These are phyloP conservation scores for Propithecus coquereli DNA, from an alignment of 2,113 vertebrate species.

Conservation along the genomic window DNA sequence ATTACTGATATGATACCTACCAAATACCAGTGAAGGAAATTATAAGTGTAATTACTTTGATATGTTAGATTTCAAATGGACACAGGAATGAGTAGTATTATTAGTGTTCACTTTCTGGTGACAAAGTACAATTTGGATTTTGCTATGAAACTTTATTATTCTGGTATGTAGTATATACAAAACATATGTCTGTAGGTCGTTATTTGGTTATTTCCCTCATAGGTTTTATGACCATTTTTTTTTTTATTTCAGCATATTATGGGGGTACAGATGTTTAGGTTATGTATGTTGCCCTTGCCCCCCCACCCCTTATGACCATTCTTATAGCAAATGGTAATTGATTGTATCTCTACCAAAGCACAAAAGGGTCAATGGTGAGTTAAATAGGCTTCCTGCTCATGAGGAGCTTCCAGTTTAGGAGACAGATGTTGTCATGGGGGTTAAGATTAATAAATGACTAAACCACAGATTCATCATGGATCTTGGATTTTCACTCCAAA, in stretches of 20 bases:
- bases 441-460: conserved; percentile 18
- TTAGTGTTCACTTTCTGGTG: not conserved
- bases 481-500: conserved; percentile 18
- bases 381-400: not conserved
- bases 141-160: not conserved
- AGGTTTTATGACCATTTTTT: not conserved
- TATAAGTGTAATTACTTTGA: not conserved
- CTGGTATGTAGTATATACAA: not conserved
- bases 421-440: not conserved
- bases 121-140: not conserved
- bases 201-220: not conserved
- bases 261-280: too few species aligned
- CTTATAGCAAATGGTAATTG: not conserved
- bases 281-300: too few species aligned
- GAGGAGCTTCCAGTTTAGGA: not conserved
- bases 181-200: not conserved
- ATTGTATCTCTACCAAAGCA: not conserved
- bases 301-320: not conserved
- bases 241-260: too few species aligned
- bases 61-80: not conserved
- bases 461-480: not conserved
- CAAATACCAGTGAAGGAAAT: not conserved
- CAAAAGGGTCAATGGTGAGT: not conserved
- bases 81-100: not conserved
- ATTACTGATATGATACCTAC: not conserved